Evolutionary conservation across 2,888 invertebrate species (phyloP).

Genomic region (Caenorhabditis sp.): DNA sequence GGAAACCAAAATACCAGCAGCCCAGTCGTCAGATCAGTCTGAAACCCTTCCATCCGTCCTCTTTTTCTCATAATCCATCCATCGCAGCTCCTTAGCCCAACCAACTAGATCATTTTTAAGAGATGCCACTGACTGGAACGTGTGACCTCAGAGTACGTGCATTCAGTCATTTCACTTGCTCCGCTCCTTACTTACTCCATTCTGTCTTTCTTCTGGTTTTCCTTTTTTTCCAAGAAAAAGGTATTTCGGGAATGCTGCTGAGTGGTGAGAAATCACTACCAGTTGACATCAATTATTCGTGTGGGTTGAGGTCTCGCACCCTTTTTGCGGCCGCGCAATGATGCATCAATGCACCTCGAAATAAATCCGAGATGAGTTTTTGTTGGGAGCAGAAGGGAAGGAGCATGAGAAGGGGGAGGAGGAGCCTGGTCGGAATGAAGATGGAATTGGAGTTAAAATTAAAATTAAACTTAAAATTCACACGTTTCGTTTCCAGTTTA

Average conservation of each 20-base stretch:
- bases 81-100: too few relatives aligned
- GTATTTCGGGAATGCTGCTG: not conserved
- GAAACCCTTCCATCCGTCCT: too few relatives aligned
- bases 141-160: conserved; percentile 8
- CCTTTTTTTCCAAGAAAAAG: not conserved
- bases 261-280: not conserved
- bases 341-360: conserved; percentile 11
- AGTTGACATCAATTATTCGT: conserved; percentile 23
- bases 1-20: too few relatives aligned
- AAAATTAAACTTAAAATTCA: too few relatives aligned
- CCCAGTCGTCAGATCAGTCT: too few relatives aligned
- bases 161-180: conserved; percentile 1
- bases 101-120: not conserved
- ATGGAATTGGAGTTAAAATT: too few relatives aligned
- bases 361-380: conserved; percentile 57
- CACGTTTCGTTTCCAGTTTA: too few relatives aligned
- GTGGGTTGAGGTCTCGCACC: conserved; percentile 7
- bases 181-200: not conserved
- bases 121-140: not conserved
- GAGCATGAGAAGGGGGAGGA: too few relatives aligned
- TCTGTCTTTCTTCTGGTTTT: not conserved
- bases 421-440: too few relatives aligned
- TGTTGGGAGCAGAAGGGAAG: conserved; percentile 29
- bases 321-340: not conserved
- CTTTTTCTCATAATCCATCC: too few relatives aligned